Percentiles rank a stretch among this genome's conserved stretches.
phyloP scores from a whole-genome alignment of 2,888 invertebrate species.

The Cheilosia urbana region DNA sequence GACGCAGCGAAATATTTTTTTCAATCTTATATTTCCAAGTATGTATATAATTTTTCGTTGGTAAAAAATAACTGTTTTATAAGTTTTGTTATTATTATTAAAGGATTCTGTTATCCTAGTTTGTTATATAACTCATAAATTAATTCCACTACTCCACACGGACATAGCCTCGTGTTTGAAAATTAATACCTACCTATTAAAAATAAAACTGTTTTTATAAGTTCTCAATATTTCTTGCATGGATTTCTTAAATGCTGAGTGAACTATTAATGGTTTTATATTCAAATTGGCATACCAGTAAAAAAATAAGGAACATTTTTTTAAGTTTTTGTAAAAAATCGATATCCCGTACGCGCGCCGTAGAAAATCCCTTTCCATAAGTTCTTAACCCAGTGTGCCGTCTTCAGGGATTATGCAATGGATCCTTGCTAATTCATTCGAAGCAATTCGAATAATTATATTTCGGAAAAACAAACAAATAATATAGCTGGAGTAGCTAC shows the following conservation, averaged over 20 bases:
- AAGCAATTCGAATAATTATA: not conserved
- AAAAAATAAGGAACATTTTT: not conserved
- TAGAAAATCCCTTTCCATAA: conserved; percentile 38
- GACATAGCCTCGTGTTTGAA: conserved; percentile 43
- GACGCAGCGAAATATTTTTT: conserved; percentile 53
- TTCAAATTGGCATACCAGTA: conserved; percentile 6
- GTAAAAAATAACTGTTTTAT: conserved; percentile 20
- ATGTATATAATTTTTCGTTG: conserved; percentile 43
- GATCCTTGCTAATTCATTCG: conserved; percentile 45
- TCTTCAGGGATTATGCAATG: conserved; percentile 63
- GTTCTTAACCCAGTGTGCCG: not conserved
- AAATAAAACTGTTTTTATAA: not conserved
- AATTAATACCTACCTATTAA: conserved; percentile 1
- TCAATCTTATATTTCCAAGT: conserved; percentile 61
- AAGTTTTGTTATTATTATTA: not conserved
- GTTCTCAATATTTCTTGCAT: not conserved
- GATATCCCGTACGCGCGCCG: conserved; percentile 10
- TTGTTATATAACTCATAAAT: conserved; percentile 23
- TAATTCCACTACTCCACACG: not conserved
- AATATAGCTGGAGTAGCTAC: not conserved
- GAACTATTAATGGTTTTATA: not conserved
- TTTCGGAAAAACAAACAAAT: not conserved
- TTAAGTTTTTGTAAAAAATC: conserved; percentile 57
- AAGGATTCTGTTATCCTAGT: conserved; percentile 19
- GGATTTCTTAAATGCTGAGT: not conserved